Evolutionary conservation across 2,797 vertebrate species (phyloP), one percentile per base, ranked within the genome.

Genomic region (Malurus leucopterus): DNA sequence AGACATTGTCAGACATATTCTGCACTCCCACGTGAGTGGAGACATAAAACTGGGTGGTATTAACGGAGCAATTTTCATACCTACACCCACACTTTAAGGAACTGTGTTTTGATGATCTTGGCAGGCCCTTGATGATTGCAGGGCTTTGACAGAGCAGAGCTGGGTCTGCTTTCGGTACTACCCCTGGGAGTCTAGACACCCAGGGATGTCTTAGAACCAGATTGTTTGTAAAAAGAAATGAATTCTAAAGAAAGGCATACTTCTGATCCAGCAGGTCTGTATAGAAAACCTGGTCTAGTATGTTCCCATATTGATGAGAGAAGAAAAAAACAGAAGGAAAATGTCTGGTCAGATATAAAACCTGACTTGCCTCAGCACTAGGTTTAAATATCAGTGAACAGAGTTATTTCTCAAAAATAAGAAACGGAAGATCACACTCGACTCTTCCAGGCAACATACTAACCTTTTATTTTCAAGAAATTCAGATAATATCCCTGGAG

Each of bases 1-100:
- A 91, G 85, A 84, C 67, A 84, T 75, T 93, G 86, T 87, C 68
- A 92, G 74, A 89, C 86, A 70, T 67, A 81, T 70, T 89, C 86
- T 76, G 64, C 43, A 50, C 89, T 93, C 89, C 75, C 85, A 83
- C 36, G 1, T 74, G 85, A 91, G 53, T 41, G 20, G 34, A 91
- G 80, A 72, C 46, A 62, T 22, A 75, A 73, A 86, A 29, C 71
- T 91, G 74, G 26, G 81, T 80, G 71, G 72, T 86, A 91, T 79
- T 73, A 88, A 54, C 11, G 4, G 57, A 88, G 40, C 61, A 81
- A 81, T 73, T 79, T 89, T 84, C 88, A 70, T 87, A 75, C 18
- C 74, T 84, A 83, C 53, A 53, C 57, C 57, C 29, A 79, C 74
- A 57, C 29, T 47, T 70, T 4, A 58, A 44, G 50, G 53, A 92